Conservation (phyloP, 2,113 vertebrate genomes). For the Hydrolagus affinis region DNA sequence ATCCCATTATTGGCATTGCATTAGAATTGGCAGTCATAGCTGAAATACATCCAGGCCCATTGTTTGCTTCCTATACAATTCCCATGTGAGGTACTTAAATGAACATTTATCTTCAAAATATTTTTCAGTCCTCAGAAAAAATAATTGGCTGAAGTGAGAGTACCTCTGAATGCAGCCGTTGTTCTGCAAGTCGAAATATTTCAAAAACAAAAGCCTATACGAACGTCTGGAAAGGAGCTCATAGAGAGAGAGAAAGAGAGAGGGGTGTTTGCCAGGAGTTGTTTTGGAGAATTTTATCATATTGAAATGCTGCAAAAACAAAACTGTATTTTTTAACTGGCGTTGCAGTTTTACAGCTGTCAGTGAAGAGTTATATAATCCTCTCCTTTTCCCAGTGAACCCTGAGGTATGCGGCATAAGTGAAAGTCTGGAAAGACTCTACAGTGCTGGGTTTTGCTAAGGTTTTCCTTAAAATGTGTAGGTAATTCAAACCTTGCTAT, state of each 20-base stretch:
- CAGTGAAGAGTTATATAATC: neutral
- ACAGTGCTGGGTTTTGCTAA: neutral
- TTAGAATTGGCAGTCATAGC: neutral
- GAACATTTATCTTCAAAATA: slow-evolving; percentile 1
- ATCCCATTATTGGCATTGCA: neutral
- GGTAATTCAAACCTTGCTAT: neutral
- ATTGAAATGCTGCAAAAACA: neutral
- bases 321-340: neutral
- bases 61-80: neutral
- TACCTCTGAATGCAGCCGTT: slow-evolving; percentile 1
- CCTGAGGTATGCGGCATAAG: neutral
- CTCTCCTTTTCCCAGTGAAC: neutral
- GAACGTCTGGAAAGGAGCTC: neutral
- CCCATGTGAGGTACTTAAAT: slow-evolving; percentile 3
- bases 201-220: slow-evolving; percentile 12
- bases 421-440: slow-evolving; percentile 7
- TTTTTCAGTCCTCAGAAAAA: slow-evolving; percentile 2
- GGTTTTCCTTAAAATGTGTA: neutral
- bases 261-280: no score
- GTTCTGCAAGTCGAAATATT: slow-evolving; percentile 18
- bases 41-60: neutral
- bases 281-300: neutral
- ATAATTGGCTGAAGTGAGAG: slow-evolving; percentile 4
- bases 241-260: neutral
- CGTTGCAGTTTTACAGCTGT: neutral